Base-by-base conservation (phyloP, 1,140 invertebrate species). In the Oedothorax gibbosus region DNA sequence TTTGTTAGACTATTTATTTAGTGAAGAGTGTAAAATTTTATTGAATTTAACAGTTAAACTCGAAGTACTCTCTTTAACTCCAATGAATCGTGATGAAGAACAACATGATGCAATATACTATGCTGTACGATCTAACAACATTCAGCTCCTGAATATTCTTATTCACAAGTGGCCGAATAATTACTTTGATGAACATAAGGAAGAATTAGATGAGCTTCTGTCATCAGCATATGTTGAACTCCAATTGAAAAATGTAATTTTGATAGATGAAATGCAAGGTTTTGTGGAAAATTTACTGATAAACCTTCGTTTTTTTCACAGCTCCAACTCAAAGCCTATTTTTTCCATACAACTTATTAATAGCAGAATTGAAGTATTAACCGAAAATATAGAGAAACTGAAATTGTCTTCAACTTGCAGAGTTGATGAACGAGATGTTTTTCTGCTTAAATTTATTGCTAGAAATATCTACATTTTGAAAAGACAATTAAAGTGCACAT, bases 141-240 rank as follows among this genome's bases (percentile, higher is more conserved):
- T 14, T 5, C 15, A 71, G 11, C 66, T 71, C 9, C 66, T 82
- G 7, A 18, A 50, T 7, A 57, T 64, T 20, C 66, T 82, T 0
- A 11, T 71, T 15, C 7, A 56, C 2, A 82, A 82, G 18, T 71
- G 66, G 51, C 51, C 14, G 12, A 49, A 18, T 6, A 10, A 18
- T 10, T 56, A 20, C 2, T n/a, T 69, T 69, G n/a, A 12, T 50
- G 14, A 10, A 15, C 18, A 65, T 18, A 8, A 9, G 15, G 49
- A 71, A 54, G 53, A 82, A 57, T 64, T 82, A 50, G 79, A 82
- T 20, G 68, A 82, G 4, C 54, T 82, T 82, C 51, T 82, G 0
- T 82, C 66, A 49, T 9, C 21, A 20, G 7, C 50, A 2, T 71
- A 71, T 15, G 56, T n/a, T 18, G 79, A 82, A 82, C 9, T 71